phyloP scores from a whole-genome alignment of 2,113 vertebrate species.

The Rhineura floridana region DNA sequence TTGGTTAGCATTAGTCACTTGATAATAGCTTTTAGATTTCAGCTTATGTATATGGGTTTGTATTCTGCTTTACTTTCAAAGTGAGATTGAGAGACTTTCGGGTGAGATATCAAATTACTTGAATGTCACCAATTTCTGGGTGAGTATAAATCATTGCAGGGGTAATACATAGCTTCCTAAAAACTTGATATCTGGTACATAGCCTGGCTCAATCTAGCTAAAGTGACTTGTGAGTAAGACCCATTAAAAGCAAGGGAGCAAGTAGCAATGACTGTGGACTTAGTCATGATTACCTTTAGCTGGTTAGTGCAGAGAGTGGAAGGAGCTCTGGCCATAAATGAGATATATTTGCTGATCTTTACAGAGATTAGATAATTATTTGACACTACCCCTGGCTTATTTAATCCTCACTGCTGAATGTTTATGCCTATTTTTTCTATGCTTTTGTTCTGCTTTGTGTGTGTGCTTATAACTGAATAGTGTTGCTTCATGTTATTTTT shows the following conservation, averaged over 20 bases:
- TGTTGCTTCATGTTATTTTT: background rate
- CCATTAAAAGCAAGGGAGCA: background rate
- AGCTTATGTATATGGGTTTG: background rate
- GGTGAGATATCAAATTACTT: constrained; percentile 26
- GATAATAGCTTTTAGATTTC: background rate
- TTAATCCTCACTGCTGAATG: background rate
- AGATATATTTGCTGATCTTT: background rate
- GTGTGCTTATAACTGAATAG: background rate
- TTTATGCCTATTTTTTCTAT: background rate
- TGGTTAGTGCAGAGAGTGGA: background rate
- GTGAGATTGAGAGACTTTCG: constrained; percentile 38
- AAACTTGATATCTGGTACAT: background rate
- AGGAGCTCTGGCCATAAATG: background rate
- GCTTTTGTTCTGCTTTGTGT: background rate
- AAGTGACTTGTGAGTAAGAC: background rate
- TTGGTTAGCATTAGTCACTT: background rate
- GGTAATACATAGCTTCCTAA: background rate
- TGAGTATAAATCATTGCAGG: constrained; percentile 21
- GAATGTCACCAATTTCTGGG: constrained; percentile 40
- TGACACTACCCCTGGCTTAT: too few species aligned
- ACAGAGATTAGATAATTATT: background rate
- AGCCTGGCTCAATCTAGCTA: background rate
- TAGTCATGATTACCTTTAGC: background rate
- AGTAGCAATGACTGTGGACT: background rate
- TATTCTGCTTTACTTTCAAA: constrained; percentile 40